Conservation (phyloP, 2,113 vertebrate species). For the western clawed frog (Xenopus tropicalis) region UCB_Xtro_10.0 CM004444.2:79403001-79403500, state of each 20-base stretch:
- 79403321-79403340: conserved; percentile 18
- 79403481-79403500: conserved; percentile 7
- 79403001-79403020: no score
- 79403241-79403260: conserved; percentile 28
- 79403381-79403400: conserved; percentile 31
- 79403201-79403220: conserved; percentile 10
- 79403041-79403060: not conserved
- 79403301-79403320: not conserved
- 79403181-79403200: conserved; percentile 2
- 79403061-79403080: not conserved
- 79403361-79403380: not conserved
- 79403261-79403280: not conserved
- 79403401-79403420: conserved; percentile 37
- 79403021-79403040: no score
- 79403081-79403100: no score
- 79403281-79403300: not conserved
- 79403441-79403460: conserved; percentile 22
- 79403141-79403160: no score
- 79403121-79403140: not conserved
- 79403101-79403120: no score
- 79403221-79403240: conserved; percentile 11
- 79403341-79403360: conserved; percentile 2
- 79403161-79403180: not conserved
- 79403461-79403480: conserved; percentile 38
- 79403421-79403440: conserved; percentile 12